These are phyloP conservation scores for Eriosoma lanigerum DNA, from an alignment of 1,140 invertebrate genomes.

Conservation along the genomic window DNA sequence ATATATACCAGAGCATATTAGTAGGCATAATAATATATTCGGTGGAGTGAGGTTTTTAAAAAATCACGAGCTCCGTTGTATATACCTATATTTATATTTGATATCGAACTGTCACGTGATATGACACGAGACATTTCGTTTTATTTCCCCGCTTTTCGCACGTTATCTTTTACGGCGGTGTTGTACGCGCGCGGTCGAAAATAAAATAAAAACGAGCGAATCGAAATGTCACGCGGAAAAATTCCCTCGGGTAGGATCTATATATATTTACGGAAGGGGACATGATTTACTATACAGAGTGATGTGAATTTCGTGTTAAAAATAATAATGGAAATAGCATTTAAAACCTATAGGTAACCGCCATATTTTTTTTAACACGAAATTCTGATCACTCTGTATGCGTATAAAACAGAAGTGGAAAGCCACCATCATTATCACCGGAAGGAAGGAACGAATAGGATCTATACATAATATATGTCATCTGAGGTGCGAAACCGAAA, in stretches of 20 bases:
- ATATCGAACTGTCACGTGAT: not conserved
- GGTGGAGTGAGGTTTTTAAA: not conserved
- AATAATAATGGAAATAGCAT: too few species aligned
- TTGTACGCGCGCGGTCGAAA: too few species aligned
- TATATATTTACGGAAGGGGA: too few species aligned
- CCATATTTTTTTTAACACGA: too few species aligned
- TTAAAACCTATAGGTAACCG: too few species aligned
- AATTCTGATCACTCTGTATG: too few species aligned
- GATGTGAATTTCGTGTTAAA: too few species aligned
- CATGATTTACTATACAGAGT: too few species aligned
- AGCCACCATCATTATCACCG: not conserved
- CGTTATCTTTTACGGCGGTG: not conserved
- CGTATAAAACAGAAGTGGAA: not conserved
- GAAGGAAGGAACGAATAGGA: not conserved
- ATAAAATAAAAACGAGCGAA: conserved; percentile 25
- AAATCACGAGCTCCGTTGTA: not conserved
- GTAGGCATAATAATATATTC: too few species aligned
- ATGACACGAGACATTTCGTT: not conserved
- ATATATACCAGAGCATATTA: too few species aligned
- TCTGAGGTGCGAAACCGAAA: conserved; percentile 20
- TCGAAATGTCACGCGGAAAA: conserved; percentile 27
- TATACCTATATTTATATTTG: too few species aligned
- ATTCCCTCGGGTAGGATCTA: conserved; percentile 15
- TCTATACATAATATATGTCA: not conserved
- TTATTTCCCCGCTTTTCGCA: not conserved